phyloP scores from a whole-genome alignment of 2,113 vertebrate genomes.

The Emberiza fucata region DNA sequence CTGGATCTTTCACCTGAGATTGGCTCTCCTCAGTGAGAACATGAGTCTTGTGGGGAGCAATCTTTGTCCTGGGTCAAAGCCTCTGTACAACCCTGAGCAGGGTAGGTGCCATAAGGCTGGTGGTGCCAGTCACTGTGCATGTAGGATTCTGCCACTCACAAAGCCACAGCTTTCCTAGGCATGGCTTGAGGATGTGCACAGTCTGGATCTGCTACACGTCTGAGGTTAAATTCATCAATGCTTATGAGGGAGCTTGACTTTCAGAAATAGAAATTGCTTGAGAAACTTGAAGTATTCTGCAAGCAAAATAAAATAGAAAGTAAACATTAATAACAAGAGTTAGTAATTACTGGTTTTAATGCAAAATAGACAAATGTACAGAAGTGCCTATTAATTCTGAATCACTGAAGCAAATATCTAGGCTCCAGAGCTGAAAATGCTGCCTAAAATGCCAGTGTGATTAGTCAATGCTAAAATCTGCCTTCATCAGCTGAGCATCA shows the following conservation, averaged over 20 bases:
- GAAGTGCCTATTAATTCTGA: constrained; percentile 28
- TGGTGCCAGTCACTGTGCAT: neutral
- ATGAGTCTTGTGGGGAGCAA: neutral
- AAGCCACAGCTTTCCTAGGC: neutral
- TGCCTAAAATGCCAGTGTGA: constrained; percentile 8
- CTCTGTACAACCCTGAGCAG: neutral
- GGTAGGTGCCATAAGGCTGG: neutral
- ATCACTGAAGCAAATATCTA: neutral
- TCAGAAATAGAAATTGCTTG: neutral
- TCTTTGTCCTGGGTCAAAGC: neutral
- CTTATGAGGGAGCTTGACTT: neutral
- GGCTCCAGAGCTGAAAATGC: neutral
- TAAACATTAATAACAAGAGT: neutral
- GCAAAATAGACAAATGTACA: constrained; percentile 18
- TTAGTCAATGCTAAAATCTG: constrained; percentile 24
- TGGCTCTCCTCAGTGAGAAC: neutral
- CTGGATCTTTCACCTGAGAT: neutral
- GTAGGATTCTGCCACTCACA: neutral
- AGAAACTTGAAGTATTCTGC: neutral
- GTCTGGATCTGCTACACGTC: neutral
- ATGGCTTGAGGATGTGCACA: neutral
- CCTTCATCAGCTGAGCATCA: neutral
- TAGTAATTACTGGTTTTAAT: constrained; percentile 16
- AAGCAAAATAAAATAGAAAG: neutral
- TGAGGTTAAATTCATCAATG: neutral